phyloP scores from a whole-genome alignment of 2,888 invertebrate genomes.

The Protodeltote pygarga region DNA sequence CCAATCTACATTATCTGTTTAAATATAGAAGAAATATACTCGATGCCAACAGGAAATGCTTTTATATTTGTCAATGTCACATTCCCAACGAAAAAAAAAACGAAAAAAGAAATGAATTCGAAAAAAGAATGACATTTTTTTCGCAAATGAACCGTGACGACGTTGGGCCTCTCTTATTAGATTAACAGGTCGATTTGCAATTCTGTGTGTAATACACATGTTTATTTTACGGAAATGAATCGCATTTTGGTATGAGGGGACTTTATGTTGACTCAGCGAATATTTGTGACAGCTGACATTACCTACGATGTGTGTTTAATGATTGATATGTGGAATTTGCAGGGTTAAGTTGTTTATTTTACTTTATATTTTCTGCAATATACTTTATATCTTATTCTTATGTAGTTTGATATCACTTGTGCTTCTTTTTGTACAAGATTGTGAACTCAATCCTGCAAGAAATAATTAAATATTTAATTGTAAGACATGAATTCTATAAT shows the following conservation, averaged over 20 bases:
- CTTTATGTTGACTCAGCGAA: conserved; percentile 76
- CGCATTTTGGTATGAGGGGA: conserved; percentile 74
- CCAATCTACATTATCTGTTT: conserved; percentile 79
- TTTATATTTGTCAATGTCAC: conserved; percentile 85
- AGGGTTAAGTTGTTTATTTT: conserved; percentile 21
- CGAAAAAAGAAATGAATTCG: conserved; percentile 64
- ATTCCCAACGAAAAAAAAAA: conserved; percentile 72
- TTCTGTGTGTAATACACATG: conserved; percentile 83
- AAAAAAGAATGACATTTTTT: conserved; percentile 84
- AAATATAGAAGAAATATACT: conserved; percentile 75
- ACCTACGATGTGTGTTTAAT: conserved; percentile 48
- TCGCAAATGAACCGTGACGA: conserved; percentile 84
- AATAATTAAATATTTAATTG: too few relatives aligned
- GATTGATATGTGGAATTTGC: conserved; percentile 35
- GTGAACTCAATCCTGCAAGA: too few relatives aligned
- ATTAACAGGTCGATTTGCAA: conserved; percentile 87
- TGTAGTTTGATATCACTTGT: neutral
- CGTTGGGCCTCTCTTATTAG: conserved; percentile 79
- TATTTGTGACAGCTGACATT: conserved; percentile 54
- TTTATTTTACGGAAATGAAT: conserved; percentile 86
- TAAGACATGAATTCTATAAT: too few relatives aligned
- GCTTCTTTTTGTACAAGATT: neutral
- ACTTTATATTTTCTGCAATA: neutral
- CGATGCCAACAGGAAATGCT: conserved; percentile 76
- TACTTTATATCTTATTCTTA: too few relatives aligned